These are phyloP conservation scores for Hypothenemus hampei DNA, from an alignment of 1,140 invertebrate genomes.

Conservation along the genomic window DNA sequence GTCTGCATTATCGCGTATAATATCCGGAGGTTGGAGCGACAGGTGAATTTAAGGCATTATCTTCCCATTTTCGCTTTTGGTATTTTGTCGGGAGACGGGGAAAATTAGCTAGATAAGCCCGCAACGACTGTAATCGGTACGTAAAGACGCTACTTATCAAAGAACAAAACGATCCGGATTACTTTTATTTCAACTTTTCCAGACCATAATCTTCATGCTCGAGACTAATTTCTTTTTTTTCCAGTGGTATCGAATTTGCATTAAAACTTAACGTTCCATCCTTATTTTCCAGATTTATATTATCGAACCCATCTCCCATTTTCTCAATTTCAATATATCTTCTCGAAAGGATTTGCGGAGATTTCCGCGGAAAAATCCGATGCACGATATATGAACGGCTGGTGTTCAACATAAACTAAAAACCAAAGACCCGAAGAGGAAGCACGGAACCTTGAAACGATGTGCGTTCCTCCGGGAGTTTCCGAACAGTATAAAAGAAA, in stretches of 20 bases:
- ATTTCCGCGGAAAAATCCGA: constrained; percentile 1
- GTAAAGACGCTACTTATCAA: too few species aligned
- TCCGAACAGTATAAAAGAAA: constrained; percentile 4
- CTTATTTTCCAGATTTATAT: too few species aligned
- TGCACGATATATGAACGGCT: background rate
- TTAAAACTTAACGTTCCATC: too few species aligned
- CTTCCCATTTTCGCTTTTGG: constrained; percentile 8
- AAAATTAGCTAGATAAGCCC: constrained; percentile 1
- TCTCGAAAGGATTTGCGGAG: background rate
- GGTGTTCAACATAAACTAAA: constrained; percentile 4
- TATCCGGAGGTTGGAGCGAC: constrained; percentile 4
- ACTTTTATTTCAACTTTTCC: too few species aligned
- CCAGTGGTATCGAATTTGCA: too few species aligned
- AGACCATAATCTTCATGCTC: too few species aligned
- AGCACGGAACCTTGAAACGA: background rate
- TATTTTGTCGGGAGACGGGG: background rate
- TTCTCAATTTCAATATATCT: constrained; percentile 5
- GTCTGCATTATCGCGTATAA: constrained; percentile 11
- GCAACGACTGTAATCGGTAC: too few species aligned
- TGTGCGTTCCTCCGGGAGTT: background rate
- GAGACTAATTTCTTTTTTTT: too few species aligned
- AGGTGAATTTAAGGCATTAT: constrained; percentile 19
- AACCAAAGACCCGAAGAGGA: constrained; percentile 4
- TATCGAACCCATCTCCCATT: too few species aligned
- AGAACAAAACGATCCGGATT: too few species aligned